Percentiles rank a stretch among this genome's conserved stretches.
phyloP scores from a whole-genome alignment of 2,888 invertebrate species.

The Uropetala carovei region DNA sequence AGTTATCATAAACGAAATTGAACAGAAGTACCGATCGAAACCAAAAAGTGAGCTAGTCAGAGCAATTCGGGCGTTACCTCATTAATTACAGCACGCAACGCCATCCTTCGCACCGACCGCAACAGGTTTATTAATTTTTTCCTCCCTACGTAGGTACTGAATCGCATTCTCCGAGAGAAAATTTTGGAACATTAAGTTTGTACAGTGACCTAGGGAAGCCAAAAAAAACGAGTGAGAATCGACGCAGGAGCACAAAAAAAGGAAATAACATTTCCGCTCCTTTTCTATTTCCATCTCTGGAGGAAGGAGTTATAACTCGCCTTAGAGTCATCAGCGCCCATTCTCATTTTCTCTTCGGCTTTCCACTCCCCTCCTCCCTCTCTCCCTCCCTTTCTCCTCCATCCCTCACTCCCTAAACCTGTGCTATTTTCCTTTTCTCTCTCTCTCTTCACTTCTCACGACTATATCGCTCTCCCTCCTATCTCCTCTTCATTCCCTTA shows the following conservation, averaged over 20 bases:
- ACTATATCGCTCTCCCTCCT: neutral
- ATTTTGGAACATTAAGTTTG: conserved; percentile 47
- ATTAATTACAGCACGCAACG: neutral
- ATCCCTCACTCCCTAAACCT: neutral
- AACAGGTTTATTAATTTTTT: conserved; percentile 61
- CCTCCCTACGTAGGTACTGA: neutral
- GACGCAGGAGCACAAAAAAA: conserved; percentile 2
- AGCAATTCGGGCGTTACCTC: neutral
- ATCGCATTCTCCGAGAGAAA: conserved; percentile 24
- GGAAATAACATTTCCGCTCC: conserved; percentile 34
- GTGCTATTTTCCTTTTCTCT: neutral
- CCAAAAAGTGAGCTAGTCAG: too few relatives aligned
- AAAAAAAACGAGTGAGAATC: conserved; percentile 43
- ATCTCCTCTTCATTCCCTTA: neutral
- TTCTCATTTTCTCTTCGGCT: conserved; percentile 39
- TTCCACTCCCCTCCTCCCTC: neutral
- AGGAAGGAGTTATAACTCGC: conserved; percentile 41
- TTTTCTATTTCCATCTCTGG: conserved; percentile 44
- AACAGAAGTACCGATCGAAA: too few relatives aligned
- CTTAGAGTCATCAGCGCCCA: conserved; percentile 44
- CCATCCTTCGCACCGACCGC: conserved; percentile 22
- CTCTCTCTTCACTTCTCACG: neutral
- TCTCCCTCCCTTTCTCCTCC: neutral
- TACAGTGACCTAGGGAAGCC: neutral
- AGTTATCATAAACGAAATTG: too few relatives aligned